These are phyloP conservation scores for Trilocha varians DNA, from an alignment of 2,888 invertebrate genomes.

Conservation along the genomic window DNA sequence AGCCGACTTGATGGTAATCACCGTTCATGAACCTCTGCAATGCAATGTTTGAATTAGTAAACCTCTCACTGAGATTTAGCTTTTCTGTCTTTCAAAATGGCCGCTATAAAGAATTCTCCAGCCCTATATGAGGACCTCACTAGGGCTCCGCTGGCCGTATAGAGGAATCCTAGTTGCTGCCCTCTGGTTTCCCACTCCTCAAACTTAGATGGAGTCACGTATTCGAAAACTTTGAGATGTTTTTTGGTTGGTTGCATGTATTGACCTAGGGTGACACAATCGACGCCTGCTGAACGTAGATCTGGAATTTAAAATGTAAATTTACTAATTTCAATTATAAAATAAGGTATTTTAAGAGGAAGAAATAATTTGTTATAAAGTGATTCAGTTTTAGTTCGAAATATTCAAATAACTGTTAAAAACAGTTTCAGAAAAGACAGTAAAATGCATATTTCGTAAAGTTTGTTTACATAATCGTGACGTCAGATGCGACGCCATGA, in stretches of 20 bases:
- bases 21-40: too few species aligned
- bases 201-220: conserved; percentile 96
- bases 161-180: conserved; percentile 90
- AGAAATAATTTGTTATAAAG: too few species aligned
- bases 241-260: conserved; percentile 99
- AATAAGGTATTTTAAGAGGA: too few species aligned
- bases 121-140: conserved; percentile 98
- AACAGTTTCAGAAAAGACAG: too few species aligned
- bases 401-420: too few species aligned
- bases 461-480: too few species aligned
- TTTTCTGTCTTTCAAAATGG: conserved; percentile 79
- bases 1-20: too few species aligned
- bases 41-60: too few species aligned
- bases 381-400: too few species aligned
- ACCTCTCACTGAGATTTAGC: conserved; percentile 44
- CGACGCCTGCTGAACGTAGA: conserved; percentile 86
- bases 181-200: conserved; percentile 89
- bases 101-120: conserved; percentile 94
- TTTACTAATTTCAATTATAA: neutral
- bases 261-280: conserved; percentile 97
- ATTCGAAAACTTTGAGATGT: conserved; percentile 95
- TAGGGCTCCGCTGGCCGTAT: conserved; percentile 97
- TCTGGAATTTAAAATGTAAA: conserved; percentile 64
- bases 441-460: neutral
- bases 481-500: too few species aligned